Percentiles rank a stretch among this genome's conserved stretches.
phyloP scores from a whole-genome alignment of 2,888 invertebrate species.

The Ashinkailepas kermadecensis region DNA sequence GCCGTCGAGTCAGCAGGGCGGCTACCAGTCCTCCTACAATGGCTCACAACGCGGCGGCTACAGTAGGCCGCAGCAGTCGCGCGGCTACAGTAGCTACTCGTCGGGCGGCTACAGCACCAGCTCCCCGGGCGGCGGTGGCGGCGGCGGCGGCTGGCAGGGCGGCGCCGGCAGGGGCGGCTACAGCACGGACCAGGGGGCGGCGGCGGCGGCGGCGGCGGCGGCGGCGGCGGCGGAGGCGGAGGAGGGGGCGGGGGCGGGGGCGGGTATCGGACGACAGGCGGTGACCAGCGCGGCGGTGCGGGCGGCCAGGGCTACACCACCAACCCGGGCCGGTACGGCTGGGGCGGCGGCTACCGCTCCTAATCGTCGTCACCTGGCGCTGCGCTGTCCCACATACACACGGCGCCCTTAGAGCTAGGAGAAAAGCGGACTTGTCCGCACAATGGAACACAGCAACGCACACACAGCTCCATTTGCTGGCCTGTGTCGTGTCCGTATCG shows the following conservation, averaged over 20 bases:
- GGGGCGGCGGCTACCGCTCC: neutral
- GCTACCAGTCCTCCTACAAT: neutral
- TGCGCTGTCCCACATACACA: too few species aligned
- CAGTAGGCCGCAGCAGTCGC: neutral
- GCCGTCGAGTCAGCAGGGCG: neutral
- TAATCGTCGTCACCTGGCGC: too few species aligned
- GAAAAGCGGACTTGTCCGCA: too few species aligned
- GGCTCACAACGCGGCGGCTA: neutral
- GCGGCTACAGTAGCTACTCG: neutral
- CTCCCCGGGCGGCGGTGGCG: neutral
- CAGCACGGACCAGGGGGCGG: too few species aligned
- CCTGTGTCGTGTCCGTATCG: too few species aligned
- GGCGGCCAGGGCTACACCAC: neutral
- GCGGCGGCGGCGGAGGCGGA: too few species aligned
- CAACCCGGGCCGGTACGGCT: neutral
- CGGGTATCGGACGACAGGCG: neutral
- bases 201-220: too few species aligned
- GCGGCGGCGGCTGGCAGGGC: neutral
- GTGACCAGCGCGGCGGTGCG: neutral
- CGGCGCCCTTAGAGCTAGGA: too few species aligned
- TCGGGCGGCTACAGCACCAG: neutral
- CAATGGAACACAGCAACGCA: too few species aligned
- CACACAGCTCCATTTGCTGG: too few species aligned
- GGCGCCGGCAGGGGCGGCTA: too few species aligned
- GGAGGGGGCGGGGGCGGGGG: neutral